Evolutionary conservation across 2,888 invertebrate species (phyloP), one percentile per base, ranked within the genome.

Genomic region (Chromoteleia sp.): DNA sequence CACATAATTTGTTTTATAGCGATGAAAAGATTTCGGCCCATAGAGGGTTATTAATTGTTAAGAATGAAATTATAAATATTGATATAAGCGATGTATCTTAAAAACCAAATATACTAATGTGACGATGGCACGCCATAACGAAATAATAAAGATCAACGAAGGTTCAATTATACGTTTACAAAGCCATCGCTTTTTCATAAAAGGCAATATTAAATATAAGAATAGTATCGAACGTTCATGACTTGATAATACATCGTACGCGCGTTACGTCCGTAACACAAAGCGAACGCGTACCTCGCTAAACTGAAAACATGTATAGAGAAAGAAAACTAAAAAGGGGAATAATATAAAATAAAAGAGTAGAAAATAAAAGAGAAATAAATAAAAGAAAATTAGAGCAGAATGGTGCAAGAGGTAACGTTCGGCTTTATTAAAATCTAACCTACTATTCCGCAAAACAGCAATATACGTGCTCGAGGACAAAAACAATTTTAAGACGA

Each of bases 401-500:
- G 33, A 52, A 39, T 29, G 14, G 12, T 36, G 2, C 41, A 52
- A 54, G 43, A 5, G 10, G 73, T 25, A 25, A 48, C 30, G 14
- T 61, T 54, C 8, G 21, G 59, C 52, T 68, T 76, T 76, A 76
- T 76, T 68, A 76, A 67, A 68, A 68, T 30, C 43, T 30, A 52
- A 54, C 41, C 29, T 63, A 43, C 48, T 45, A 75, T 50, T 43
- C 25, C 25, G 36, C 41, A 59, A 10, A 39, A 65, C 54, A 50
- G 59, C 30, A 29, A 50, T 63, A 48, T 58, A 67, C 67, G 67
- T 50, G 63, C 56, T 25, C 65, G 58, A 75, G 58, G 65, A 50
- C 21, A 59, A 56, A 52, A 76, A 76, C 68, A 76, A 68, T 77
- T 70, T 71, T 61, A 74, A 79, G 73, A 68, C 74, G 14, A 61